phyloP scores from a whole-genome alignment of 2,113 vertebrate genomes.

The Actenoides lindsayi region DNA sequence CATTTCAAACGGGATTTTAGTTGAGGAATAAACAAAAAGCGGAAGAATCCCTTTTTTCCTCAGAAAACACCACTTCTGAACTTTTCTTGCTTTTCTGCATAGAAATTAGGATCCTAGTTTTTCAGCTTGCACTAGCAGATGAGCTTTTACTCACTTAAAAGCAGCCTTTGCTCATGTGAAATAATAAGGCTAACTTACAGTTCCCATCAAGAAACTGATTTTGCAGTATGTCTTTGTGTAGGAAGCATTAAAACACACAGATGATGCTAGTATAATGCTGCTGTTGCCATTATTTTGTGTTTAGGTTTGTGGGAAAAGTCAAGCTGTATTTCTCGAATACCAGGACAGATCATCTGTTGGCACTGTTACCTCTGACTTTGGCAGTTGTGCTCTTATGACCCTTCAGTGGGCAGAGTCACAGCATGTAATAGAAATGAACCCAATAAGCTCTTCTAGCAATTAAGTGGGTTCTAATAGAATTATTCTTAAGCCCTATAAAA shows the following conservation, averaged over 20 bases:
- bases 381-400: neutral
- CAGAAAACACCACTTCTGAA: neutral
- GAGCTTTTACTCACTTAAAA: neutral
- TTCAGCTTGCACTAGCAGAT: neutral
- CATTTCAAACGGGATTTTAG: neutral
- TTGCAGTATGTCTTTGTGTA: neutral
- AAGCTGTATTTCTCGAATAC: neutral
- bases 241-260: neutral
- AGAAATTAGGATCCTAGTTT: neutral
- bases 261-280: fast-evolving
- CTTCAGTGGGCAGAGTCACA: neutral
- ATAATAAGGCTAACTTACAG: neutral
- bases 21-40: neutral
- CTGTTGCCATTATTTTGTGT: neutral
- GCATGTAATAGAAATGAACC: neutral
- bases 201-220: neutral
- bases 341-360: neutral
- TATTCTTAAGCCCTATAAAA: neutral
- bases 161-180: neutral
- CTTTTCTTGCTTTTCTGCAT: neutral
- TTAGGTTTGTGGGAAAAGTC: neutral
- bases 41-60: neutral
- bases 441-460: neutral
- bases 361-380: too few species aligned
- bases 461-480: neutral